Evolutionary conservation across 2,888 invertebrate genomes (phyloP).

Genomic region (Drosophila ezoana): DNA sequence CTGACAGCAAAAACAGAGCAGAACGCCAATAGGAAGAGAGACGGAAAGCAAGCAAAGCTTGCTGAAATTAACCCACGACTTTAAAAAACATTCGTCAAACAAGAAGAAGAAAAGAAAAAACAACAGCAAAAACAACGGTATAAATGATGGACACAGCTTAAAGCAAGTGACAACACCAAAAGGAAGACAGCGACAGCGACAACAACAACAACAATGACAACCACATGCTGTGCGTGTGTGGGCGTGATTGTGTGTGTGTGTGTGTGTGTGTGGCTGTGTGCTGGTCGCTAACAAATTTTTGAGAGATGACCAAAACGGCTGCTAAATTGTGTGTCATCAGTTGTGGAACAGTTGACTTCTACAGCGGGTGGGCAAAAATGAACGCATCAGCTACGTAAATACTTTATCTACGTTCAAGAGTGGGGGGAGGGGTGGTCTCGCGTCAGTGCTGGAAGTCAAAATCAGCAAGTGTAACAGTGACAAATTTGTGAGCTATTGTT

Average conservation of each 20-base stretch:
- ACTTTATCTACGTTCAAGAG: constrained; percentile 27
- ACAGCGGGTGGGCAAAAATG: constrained; percentile 29
- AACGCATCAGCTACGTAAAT: constrained; percentile 49
- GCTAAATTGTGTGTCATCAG: constrained; percentile 43
- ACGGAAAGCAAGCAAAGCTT: not conserved
- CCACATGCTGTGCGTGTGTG: constrained; percentile 25
- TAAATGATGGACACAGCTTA: constrained; percentile 60
- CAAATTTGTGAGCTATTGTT: constrained; percentile 26
- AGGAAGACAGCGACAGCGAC: constrained; percentile 33
- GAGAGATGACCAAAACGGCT: constrained; percentile 69
- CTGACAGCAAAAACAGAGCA: constrained; percentile 30
- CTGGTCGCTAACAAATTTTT: constrained; percentile 49
- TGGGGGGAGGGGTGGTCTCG: too few relatives aligned
- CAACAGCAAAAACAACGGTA: constrained; percentile 13
- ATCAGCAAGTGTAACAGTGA: constrained; percentile 19
- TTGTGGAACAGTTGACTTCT: constrained; percentile 50
- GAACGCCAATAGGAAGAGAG: not conserved
- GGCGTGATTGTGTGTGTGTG: constrained; percentile 13
- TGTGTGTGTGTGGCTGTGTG: constrained; percentile 8
- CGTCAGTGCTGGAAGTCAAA: constrained; percentile 9
- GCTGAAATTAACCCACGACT: constrained; percentile 56
- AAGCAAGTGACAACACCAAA: constrained; percentile 47
- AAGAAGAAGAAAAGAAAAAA: constrained; percentile 15
- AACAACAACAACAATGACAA: constrained; percentile 21
- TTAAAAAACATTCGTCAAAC: constrained; percentile 56